phyloP scores from a whole-genome alignment of 1,140 invertebrate species.

The Thaumetopoea pityocampa region DNA sequence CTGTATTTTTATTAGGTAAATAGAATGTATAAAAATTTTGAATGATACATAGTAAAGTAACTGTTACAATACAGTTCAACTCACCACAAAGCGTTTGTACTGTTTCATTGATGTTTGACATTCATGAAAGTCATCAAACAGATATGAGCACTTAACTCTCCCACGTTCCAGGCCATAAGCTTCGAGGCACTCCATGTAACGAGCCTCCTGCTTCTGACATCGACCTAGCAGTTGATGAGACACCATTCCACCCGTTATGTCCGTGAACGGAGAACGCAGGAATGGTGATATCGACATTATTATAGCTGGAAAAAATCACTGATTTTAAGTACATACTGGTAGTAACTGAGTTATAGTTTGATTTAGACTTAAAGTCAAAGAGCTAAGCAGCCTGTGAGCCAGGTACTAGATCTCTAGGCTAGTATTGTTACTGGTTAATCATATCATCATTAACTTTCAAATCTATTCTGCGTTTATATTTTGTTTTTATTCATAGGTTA shows the following conservation, averaged over 20 bases:
- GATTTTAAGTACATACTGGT: no score
- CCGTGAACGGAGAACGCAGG: slow-evolving; percentile 80
- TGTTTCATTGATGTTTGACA: slow-evolving; percentile 79
- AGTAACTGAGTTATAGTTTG: no score
- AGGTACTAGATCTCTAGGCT: no score
- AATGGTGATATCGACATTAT: slow-evolving; percentile 77
- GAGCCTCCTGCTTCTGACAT: slow-evolving; percentile 81
- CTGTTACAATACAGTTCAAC: slow-evolving; percentile 18
- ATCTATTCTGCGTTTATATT: no score
- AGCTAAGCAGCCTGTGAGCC: no score
- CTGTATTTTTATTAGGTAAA: no score
- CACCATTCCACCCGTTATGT: slow-evolving; percentile 78
- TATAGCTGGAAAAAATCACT: slow-evolving; percentile 28
- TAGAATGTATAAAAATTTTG: not conserved
- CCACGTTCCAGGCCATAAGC: slow-evolving; percentile 82
- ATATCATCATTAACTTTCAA: no score
- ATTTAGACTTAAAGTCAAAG: no score
- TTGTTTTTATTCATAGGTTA: slow-evolving; percentile 32
- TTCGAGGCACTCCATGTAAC: slow-evolving; percentile 83
- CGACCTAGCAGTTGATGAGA: slow-evolving; percentile 78
- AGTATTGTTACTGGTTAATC: no score
- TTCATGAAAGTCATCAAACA: slow-evolving; percentile 81
- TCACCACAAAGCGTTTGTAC: slow-evolving; percentile 72
- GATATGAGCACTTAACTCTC: slow-evolving; percentile 74
- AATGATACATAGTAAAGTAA: slow-evolving; percentile 2